Conservation (phyloP, 2,797 vertebrate species). For the Microchirus variegatus region DNA sequence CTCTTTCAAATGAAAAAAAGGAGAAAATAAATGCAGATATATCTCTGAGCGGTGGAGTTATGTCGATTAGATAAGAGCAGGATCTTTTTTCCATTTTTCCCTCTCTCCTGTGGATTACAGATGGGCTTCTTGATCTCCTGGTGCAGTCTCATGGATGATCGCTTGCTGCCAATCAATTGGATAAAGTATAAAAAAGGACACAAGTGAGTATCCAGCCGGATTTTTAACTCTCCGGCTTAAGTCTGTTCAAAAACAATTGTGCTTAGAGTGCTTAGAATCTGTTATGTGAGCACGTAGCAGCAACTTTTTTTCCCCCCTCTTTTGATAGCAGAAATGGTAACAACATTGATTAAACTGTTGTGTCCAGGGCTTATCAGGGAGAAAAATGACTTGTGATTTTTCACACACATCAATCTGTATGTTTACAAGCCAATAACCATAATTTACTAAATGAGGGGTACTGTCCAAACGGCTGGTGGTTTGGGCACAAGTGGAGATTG, state of each 20-base stretch:
- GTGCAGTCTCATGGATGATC: slow-evolving; percentile 69
- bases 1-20: slow-evolving; percentile 45
- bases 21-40: slow-evolving; percentile 14
- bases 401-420: slow-evolving; percentile 34
- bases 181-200: slow-evolving; percentile 74
- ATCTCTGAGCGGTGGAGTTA: slow-evolving; percentile 70
- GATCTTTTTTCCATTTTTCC: slow-evolving; percentile 45
- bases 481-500: slow-evolving; percentile 66
- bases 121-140: slow-evolving; percentile 69
- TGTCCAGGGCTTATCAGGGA: slow-evolving; percentile 32
- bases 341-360: slow-evolving; percentile 40
- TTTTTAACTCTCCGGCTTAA: slow-evolving; percentile 58
- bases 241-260: slow-evolving; percentile 46
- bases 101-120: slow-evolving; percentile 77
- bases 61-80: slow-evolving; percentile 54
- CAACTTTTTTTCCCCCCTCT: slow-evolving; percentile 29
- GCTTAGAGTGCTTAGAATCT: slow-evolving; percentile 46
- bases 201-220: slow-evolving; percentile 76
- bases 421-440: slow-evolving; percentile 62
- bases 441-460: slow-evolving; percentile 73
- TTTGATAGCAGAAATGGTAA: slow-evolving; percentile 24
- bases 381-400: slow-evolving; percentile 28
- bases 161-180: slow-evolving; percentile 64
- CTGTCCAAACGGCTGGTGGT: slow-evolving; percentile 72
- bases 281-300: slow-evolving; percentile 40